A percentile compares a stretch with the other conserved stretches of the same genome.
phyloP scores from a whole-genome alignment of 2,888 invertebrate species.

The Meloe dianella region DNA sequence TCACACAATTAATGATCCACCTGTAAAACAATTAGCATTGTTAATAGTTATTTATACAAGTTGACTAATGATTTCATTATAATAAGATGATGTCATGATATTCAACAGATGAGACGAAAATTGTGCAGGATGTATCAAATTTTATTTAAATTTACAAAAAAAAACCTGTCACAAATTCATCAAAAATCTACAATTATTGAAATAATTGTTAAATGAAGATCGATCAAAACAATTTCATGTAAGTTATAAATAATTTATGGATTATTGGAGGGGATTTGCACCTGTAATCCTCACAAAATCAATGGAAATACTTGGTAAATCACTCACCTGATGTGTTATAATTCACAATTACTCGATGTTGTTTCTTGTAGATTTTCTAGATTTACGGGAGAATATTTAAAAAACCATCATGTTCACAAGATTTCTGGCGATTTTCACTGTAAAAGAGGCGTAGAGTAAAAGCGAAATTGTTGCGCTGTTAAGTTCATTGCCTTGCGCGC shows the following conservation, averaged over 20 bases:
- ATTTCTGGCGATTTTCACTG: neutral
- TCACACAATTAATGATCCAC: neutral
- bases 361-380: neutral
- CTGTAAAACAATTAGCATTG: neutral
- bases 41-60: constrained; percentile 2
- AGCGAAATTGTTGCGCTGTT: neutral
- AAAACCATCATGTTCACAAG: constrained; percentile 13
- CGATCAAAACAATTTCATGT: neutral
- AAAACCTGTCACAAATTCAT: neutral
- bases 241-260: neutral
- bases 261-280: neutral
- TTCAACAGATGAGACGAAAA: neutral
- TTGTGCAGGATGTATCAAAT: neutral
- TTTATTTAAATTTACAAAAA: neutral
- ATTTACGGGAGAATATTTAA: neutral
- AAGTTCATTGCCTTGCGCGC: neutral
- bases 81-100: constrained; percentile 8
- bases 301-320: neutral
- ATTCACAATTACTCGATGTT: neutral
- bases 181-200: neutral
- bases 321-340: neutral
- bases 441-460: neutral
- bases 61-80: neutral
- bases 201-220: neutral
- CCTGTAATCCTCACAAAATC: neutral